Evolutionary conservation across 1,140 invertebrate species (phyloP).

Genomic region (Hormaphis cornu): DNA sequence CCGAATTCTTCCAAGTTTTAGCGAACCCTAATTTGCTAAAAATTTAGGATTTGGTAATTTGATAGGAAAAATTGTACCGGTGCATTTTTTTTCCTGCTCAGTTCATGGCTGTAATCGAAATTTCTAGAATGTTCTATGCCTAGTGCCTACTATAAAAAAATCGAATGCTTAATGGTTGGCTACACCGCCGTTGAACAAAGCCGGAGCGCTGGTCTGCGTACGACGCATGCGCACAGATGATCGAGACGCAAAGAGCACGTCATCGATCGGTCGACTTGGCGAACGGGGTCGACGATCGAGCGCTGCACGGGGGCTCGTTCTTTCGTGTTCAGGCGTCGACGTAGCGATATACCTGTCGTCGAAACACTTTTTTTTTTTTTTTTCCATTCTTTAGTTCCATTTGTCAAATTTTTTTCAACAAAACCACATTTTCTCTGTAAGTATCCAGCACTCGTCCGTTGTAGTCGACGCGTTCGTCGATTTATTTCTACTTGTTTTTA

Average conservation of each 20-base stretch:
- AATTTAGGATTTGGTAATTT: no score
- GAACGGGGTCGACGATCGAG: background rate
- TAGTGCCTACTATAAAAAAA: no score
- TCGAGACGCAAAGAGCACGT: background rate
- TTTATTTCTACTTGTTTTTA: background rate
- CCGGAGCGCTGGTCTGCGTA: background rate
- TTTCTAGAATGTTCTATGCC: background rate
- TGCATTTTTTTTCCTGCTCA: no score
- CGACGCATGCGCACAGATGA: background rate
- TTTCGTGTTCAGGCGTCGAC: conserved; percentile 6
- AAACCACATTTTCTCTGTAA: background rate
- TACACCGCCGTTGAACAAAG: no score
- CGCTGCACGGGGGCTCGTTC: background rate
- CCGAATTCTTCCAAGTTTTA: no score
- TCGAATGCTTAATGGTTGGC: no score
- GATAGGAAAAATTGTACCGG: no score
- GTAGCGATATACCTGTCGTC: background rate
- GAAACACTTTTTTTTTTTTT: background rate
- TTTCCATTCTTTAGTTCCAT: background rate
- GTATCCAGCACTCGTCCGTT: background rate
- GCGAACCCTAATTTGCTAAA: no score
- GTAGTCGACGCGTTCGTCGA: background rate
- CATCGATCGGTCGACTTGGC: background rate
- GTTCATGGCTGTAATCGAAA: no score
- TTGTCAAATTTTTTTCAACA: background rate